These are phyloP conservation scores for Folsomia candida DNA, from an alignment of 2,888 invertebrate species.

Conservation along the genomic window DNA sequence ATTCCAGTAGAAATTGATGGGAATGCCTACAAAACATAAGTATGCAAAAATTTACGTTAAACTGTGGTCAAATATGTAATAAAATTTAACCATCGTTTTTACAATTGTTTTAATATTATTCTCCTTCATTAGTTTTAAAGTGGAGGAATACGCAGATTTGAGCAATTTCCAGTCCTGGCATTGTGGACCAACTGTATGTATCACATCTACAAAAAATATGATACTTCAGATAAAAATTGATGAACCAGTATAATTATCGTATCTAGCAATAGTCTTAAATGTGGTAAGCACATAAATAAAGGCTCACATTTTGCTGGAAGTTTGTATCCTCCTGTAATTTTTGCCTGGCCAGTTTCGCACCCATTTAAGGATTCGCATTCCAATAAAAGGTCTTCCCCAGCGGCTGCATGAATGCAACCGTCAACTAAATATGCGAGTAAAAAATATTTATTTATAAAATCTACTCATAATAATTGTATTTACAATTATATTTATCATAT, in stretches of 20 bases:
- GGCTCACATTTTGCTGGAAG: constrained; percentile 80
- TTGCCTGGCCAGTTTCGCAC: constrained; percentile 78
- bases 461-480: neutral
- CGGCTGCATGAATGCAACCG: constrained; percentile 82
- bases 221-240: too few species aligned
- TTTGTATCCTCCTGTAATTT: constrained; percentile 76
- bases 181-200: constrained; percentile 84
- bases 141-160: constrained; percentile 68
- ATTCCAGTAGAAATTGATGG: neutral
- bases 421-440: constrained; percentile 70
- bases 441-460: neutral
- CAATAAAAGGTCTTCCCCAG: constrained; percentile 66
- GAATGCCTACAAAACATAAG: neutral
- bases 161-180: constrained; percentile 67
- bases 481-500: too few species aligned
- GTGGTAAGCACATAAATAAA: too few species aligned
- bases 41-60: too few species aligned
- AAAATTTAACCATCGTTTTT: too few species aligned
- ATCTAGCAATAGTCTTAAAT: too few species aligned
- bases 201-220: too few species aligned
- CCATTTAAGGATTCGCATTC: constrained; percentile 72
- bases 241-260: too few species aligned
- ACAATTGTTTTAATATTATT: constrained; percentile 66
- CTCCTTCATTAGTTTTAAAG: constrained; percentile 61
- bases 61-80: too few species aligned